Evolutionary conservation across 2,888 invertebrate genomes (phyloP).

Genomic region (Teleiodes luculella): DNA sequence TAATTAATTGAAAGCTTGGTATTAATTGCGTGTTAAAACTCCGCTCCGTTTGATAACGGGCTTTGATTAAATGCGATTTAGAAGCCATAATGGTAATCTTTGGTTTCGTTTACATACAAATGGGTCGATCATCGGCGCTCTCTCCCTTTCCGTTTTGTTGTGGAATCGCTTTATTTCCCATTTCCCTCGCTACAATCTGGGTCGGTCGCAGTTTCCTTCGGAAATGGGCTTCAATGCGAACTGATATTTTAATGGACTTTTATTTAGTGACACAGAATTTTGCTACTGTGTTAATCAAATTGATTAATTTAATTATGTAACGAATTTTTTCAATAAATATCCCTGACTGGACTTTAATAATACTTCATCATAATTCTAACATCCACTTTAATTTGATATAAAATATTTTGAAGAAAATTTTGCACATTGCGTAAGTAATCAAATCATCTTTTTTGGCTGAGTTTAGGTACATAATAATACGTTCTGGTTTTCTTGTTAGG

Average conservation of each 20-base stretch:
- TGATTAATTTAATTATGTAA: too few species aligned
- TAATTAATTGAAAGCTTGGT: not conserved
- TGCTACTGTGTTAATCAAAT: too few species aligned
- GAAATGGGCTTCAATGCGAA: conserved; percentile 31
- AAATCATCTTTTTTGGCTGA: too few species aligned
- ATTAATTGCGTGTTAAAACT: not conserved
- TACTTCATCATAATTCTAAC: too few species aligned
- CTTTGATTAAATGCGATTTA: conserved; percentile 12
- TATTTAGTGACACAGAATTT: not conserved
- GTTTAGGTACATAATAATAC: not conserved
- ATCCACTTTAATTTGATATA: too few species aligned
- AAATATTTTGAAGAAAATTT: too few species aligned
- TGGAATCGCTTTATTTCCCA: conserved; percentile 47
- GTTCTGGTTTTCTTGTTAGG: conserved; percentile 26
- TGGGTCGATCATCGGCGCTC: conserved; percentile 43
- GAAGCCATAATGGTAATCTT: conserved; percentile 35
- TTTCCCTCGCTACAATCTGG: conserved; percentile 45
- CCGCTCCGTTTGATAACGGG: not conserved
- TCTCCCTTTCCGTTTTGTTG: conserved; percentile 45
- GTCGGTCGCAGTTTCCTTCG: conserved; percentile 37
- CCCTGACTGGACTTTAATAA: too few species aligned
- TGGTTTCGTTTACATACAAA: conserved; percentile 44
- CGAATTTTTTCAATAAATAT: too few species aligned
- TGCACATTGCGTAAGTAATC: too few species aligned
- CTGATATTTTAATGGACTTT: conserved; percentile 30